Evolutionary conservation across 2,797 vertebrate species (phyloP).

Genomic region (Sebastes trivittatus): DNA sequence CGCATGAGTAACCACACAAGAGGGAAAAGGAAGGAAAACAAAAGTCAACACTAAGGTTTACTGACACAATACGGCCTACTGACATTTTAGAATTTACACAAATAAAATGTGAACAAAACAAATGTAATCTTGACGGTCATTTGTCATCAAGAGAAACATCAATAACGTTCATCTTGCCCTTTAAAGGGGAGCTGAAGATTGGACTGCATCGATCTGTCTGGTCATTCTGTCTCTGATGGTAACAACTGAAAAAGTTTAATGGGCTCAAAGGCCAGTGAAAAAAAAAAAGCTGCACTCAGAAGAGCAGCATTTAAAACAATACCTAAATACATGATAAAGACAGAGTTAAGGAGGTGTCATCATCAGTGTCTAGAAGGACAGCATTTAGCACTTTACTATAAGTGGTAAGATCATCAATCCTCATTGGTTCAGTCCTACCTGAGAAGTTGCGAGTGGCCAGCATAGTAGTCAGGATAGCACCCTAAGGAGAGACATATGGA

Average conservation of each 20-base stretch:
- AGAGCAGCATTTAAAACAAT: background rate
- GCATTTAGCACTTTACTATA: background rate
- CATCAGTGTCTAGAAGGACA: background rate
- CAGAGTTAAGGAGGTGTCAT: background rate
- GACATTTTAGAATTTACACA: background rate
- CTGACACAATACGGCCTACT: background rate
- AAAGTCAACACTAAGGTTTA: constrained; percentile 23
- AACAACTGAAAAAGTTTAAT: background rate
- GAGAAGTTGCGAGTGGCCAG: constrained; percentile 98
- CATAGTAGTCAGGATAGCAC: constrained; percentile 98
- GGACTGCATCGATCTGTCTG: constrained; percentile 9
- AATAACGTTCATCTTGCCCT: constrained; percentile 34
- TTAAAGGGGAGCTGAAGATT: constrained; percentile 13
- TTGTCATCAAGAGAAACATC: constrained; percentile 14
- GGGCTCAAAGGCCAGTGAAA: constrained; percentile 26
- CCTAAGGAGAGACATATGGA: constrained; percentile 76
- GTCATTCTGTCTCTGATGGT: background rate
- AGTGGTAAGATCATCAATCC: too few species aligned
- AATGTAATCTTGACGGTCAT: background rate
- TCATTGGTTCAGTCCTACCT: constrained; percentile 81
- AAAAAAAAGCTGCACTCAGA: background rate
- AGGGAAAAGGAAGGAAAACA: constrained; percentile 29
- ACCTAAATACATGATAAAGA: background rate
- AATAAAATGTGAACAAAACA: background rate
- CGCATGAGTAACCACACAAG: constrained; percentile 43